These are phyloP conservation scores for Pithys albifrons DNA, from an alignment of 2,113 vertebrate species.

Conservation along the genomic window DNA sequence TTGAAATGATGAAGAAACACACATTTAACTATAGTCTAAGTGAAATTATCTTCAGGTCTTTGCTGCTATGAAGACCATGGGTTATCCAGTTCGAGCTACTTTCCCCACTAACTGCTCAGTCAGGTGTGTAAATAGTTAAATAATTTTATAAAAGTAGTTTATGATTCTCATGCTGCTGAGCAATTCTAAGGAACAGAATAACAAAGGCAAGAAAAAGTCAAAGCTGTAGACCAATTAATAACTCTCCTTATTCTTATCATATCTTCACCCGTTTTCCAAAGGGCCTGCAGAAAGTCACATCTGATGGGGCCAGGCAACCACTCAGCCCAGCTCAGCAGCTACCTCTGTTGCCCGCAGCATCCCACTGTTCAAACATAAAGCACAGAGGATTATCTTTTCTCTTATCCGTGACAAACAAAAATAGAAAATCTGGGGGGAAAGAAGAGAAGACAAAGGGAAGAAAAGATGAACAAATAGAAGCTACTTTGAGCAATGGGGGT, in stretches of 20 bases:
- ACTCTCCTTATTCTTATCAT: background rate
- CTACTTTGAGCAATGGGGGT: slow-evolving; percentile 58
- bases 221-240: background rate
- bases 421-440: background rate
- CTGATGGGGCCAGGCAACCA: background rate
- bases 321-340: background rate
- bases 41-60: background rate
- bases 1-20: background rate
- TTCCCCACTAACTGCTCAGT: background rate
- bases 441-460: slow-evolving; percentile 6
- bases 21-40: background rate
- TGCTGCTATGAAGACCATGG: background rate
- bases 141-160: background rate
- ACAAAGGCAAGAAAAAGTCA: background rate
- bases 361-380: background rate
- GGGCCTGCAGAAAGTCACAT: background rate
- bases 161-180: background rate
- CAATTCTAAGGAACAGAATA: background rate
- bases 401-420: background rate
- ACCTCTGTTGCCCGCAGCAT: background rate
- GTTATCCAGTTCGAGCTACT: background rate
- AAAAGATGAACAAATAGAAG: slow-evolving; percentile 47
- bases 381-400: background rate
- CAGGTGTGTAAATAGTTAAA: background rate
- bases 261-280: background rate